These are phyloP conservation scores for Leptodactylus fuscus DNA, from an alignment of 2,113 vertebrate species.

Conservation along the genomic window DNA sequence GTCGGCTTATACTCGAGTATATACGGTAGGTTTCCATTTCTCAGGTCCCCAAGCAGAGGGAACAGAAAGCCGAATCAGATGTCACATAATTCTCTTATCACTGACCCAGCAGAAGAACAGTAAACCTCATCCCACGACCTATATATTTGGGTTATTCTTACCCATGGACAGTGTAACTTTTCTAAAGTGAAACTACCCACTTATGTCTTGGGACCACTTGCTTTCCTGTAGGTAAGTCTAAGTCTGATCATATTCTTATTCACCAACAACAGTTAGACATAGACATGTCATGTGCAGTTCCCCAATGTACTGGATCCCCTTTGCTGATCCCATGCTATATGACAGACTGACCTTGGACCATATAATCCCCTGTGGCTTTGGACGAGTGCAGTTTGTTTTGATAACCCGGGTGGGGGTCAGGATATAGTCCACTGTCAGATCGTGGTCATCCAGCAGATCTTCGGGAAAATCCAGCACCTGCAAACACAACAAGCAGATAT, in stretches of 20 bases:
- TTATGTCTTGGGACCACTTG: too few species aligned
- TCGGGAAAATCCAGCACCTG: conserved; percentile 90
- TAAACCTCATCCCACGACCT: too few species aligned
- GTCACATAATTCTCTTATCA: too few species aligned
- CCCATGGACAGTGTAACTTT: too few species aligned
- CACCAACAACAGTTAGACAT: not conserved
- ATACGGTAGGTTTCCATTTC: too few species aligned
- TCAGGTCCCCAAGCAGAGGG: too few species aligned
- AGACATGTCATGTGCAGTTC: not conserved
- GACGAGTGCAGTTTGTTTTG: conserved; percentile 77
- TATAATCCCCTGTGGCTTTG: conserved; percentile 83
- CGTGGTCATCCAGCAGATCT: conserved; percentile 83
- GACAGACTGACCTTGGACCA: conserved; percentile 87
- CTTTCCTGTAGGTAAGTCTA: too few species aligned
- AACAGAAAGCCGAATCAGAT: too few species aligned
- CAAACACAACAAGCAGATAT: conserved; percentile 1
- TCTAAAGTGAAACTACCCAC: too few species aligned
- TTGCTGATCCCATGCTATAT: not conserved
- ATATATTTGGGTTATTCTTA: too few species aligned
- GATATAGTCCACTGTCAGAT: conserved; percentile 94
- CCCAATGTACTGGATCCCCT: not conserved
- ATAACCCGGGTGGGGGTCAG: conserved; percentile 90
- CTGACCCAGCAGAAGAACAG: too few species aligned
- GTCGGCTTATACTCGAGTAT: too few species aligned
- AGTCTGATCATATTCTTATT: not conserved